Base-by-base conservation (phyloP, 2,113 vertebrate species). In the Sebastes fasciatus region DNA sequence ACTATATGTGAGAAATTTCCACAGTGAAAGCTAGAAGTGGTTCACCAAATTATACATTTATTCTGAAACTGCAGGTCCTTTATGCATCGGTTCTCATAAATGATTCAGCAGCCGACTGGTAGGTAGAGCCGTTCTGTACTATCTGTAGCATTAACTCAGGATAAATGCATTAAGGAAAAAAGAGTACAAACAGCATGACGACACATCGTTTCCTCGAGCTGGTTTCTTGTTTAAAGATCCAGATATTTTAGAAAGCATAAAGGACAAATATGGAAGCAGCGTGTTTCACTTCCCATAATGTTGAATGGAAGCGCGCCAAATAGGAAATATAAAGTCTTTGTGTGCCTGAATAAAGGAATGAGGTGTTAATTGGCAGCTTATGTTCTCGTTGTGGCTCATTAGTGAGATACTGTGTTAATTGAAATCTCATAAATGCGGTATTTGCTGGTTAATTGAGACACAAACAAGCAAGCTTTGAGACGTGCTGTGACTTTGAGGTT, bases 301-400 rank as follows among this genome's bases (percentile, higher is more conserved):
- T 48, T 77, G 42, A 6, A 4, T 79, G 81, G 81, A 85, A 77
- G n/a, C 4, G 0, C 62, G 86, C 77, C 79, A 92, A 89, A 92
- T 23, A 62, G 67, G 34, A 89, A 89, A 92, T 80, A 45, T 70
- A 55, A 62, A 70, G 79, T 64, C 75, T 90, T 80, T 90, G 77
- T 90, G 74, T 10, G 77, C 51, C 52, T 43, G 60, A 86, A 89
- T 82, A 84, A 86, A 86, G 76, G 63, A 90, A 86, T 73, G 54
- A 89, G 13, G 70, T 76, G 74, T 70, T 91, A 93, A 93, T 92
- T 92, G 79, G 74, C 77, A 86, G 89, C 90, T 92, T 92, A 92
- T 90, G 83, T 89, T 93, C 87, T 86, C 8, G 26, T 71, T 86
- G 85, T 87, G 85, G 82, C 84, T 93, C 89, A 92, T 94, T 91